Evolutionary conservation across 2,888 invertebrate species (phyloP), one percentile per base, ranked within the genome.

Genomic region (Ornithoptera alexandrae): DNA sequence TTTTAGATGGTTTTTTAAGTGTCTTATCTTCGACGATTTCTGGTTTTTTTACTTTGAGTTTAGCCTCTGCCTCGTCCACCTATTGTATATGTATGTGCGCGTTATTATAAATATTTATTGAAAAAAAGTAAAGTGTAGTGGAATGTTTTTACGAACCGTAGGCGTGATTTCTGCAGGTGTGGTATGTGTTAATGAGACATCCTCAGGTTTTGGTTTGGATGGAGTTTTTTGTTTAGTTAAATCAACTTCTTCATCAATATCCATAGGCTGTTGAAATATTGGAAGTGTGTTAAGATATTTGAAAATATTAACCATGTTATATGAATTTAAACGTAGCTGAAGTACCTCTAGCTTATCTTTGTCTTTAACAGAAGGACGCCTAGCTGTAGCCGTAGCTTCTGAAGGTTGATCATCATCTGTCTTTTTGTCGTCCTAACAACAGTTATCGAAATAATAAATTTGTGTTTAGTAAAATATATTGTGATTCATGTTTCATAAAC

Each of bases 171-270:
- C 89, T 69, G 92, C 87, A 30, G 92, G 92, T 80, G 90, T 92
- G 86, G 90, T 92, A 77, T 92, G 92, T 83, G 90, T 90, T 57
- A 91, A 87, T 66, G 90, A 87, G 73, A 91, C 92, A 1, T 91
- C 89, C 79, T 92, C 92, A 65, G 92, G 92, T 70, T 84, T 90
- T 76, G 90, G 89, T 73, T 90, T 90, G 57, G 75, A 82, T 60
- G 88, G 87, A 72, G 83, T 71, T 75, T 89, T 92, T 56, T 91
- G 92, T 73, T 90, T 90, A 67, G 85, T 82, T 57, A 92, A 70
- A 74, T 83, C 91, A 73, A 91, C 81, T 73, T 81, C 90, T 92
- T 94, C 82, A 82, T 92, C 87, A 86, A 90, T 86, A 59, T 92
- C 92, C 92, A 91, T 91, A 56, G 90, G 86, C 91, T 91, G 80